Evolutionary conservation across 2,797 vertebrate genomes (phyloP).

Genomic region (Melopsittacus undulatus): DNA sequence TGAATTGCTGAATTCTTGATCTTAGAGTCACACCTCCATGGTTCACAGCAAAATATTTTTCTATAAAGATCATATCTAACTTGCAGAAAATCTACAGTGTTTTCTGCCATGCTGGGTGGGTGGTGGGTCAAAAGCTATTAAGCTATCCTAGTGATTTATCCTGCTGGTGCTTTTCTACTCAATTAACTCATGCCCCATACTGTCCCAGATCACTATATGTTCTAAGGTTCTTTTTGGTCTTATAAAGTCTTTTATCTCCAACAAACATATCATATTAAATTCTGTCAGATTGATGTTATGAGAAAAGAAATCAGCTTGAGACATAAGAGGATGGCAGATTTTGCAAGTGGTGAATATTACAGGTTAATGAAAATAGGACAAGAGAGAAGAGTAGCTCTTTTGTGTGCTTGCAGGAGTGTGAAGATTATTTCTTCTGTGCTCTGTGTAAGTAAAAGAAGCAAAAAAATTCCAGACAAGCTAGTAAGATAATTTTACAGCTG

Average conservation of each 20-base stretch:
- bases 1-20: background rate
- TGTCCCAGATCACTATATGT: background rate
- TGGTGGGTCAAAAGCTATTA: background rate
- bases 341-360: background rate
- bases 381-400: background rate
- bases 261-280: background rate
- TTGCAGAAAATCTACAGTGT: background rate
- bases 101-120: background rate
- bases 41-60: background rate
- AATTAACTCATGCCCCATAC: background rate
- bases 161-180: background rate
- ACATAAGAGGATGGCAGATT: background rate
- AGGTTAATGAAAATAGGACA: background rate
- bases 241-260: background rate
- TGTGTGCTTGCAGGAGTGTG: background rate
- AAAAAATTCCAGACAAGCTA: fast-evolving
- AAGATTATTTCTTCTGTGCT: background rate
- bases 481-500: background rate
- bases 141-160: background rate
- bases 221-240: background rate
- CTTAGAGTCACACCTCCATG: background rate
- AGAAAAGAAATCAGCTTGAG: background rate
- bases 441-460: background rate
- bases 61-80: background rate
- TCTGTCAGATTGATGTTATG: background rate